These are phyloP conservation scores for Peromyscus aztecus DNA, from an alignment of 2,797 vertebrate genomes.

Conservation along the genomic window DNA sequence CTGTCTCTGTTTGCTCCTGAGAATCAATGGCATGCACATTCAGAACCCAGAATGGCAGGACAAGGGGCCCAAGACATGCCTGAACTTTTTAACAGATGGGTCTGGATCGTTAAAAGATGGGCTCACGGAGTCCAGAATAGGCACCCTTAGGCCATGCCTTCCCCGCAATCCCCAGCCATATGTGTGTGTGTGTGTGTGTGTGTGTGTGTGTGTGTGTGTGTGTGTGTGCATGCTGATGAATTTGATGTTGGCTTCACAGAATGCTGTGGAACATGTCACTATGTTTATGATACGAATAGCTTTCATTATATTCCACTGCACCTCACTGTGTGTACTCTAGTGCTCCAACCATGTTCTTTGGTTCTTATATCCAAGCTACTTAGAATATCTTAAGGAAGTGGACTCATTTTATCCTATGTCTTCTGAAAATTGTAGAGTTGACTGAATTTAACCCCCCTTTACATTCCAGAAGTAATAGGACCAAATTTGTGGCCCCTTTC, in stretches of 20 bases:
- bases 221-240: not conserved
- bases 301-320: not conserved
- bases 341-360: not conserved
- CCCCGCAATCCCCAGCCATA: too few relatives aligned
- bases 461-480: not conserved
- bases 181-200: too few relatives aligned
- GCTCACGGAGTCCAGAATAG: not conserved
- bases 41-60: not conserved
- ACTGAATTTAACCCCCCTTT: not conserved
- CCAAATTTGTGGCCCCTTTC: not conserved
- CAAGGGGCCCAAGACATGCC: not conserved
- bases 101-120: not conserved
- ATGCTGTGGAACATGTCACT: not conserved
- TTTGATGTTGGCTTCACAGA: not conserved
- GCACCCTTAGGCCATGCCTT: not conserved
- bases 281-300: not conserved
- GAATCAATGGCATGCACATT: not conserved
- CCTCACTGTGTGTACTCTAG: not conserved
- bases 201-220: not conserved
- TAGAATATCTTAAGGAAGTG: not conserved
- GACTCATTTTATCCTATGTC: not conserved
- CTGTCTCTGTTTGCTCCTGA: not conserved
- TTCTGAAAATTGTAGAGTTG: slow-evolving; percentile 6
- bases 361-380: not conserved
- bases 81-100: not conserved